Conservation (phyloP, 2,797 vertebrate species). For the Huso huso region DNA sequence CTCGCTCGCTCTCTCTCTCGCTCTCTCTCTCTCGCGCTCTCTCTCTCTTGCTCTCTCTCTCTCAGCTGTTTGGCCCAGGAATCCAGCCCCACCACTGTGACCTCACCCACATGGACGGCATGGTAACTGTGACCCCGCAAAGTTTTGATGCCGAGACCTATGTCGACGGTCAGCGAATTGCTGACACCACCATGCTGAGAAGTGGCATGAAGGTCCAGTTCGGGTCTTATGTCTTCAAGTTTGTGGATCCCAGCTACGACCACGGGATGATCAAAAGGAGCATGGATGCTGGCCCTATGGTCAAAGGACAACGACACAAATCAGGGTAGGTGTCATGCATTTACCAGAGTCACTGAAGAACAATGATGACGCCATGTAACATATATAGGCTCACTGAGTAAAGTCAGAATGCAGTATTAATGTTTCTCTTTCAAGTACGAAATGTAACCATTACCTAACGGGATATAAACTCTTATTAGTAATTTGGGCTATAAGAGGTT, state of each 20-base stretch:
- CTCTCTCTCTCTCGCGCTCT: no score
- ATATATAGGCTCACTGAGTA: no score
- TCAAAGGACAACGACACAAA: conserved; percentile 54
- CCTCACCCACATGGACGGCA: conserved; percentile 88
- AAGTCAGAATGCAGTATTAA: no score
- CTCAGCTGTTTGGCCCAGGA: conserved; percentile 82
- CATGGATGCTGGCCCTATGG: conserved; percentile 62
- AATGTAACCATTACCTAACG: no score
- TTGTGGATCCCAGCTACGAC: conserved; percentile 91
- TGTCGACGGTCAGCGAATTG: conserved; percentile 81
- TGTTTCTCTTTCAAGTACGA: no score
- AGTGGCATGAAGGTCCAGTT: conserved; percentile 91
- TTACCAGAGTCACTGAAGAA: no score
- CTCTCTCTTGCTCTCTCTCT: conserved; percentile 1
- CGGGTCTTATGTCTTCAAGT: conserved; percentile 89
- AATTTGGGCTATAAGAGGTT: no score
- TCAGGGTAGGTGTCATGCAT: no score
- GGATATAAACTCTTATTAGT: no score
- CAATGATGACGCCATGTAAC: no score
- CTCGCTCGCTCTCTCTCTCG: no score
- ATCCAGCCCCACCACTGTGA: conserved; percentile 93
- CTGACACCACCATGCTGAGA: conserved; percentile 84
- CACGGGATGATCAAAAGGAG: conserved; percentile 68
- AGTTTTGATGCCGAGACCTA: conserved; percentile 85
- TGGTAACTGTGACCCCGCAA: conserved; percentile 82